These are phyloP conservation scores for Rhynchomys soricoides DNA, from an alignment of 2,113 vertebrate genomes.

Conservation along the genomic window DNA sequence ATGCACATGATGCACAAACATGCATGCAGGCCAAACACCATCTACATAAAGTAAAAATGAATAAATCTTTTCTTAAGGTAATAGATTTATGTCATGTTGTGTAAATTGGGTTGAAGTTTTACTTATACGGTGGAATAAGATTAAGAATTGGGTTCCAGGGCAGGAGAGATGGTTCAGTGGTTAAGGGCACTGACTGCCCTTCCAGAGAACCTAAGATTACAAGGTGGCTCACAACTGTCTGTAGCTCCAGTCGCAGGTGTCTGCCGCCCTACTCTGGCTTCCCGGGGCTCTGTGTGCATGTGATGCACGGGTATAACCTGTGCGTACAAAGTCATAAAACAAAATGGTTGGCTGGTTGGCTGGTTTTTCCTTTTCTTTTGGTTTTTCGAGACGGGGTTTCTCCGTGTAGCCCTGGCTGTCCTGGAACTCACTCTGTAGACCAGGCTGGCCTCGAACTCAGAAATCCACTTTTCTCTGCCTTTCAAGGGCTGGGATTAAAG, in stretches of 20 bases:
- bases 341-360: too few species aligned
- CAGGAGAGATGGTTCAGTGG: too few species aligned
- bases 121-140: accelerated
- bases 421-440: not conserved
- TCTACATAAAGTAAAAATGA: not conserved
- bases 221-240: not conserved
- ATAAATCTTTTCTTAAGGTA: not conserved
- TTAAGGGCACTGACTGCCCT: too few species aligned
- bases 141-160: not conserved
- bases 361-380: too few species aligned
- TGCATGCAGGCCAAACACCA: not conserved
- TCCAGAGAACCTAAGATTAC: too few species aligned
- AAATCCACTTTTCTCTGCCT: not conserved
- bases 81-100: not conserved
- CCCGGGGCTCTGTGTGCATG: too few species aligned
- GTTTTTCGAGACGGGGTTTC: too few species aligned
- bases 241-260: too few species aligned
- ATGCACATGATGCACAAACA: not conserved
- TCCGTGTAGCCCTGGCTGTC: not conserved
- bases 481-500: not conserved
- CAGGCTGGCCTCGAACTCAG: not conserved
- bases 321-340: too few species aligned
- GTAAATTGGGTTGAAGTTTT: not conserved
- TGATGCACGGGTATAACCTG: too few species aligned
- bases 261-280: too few species aligned